Evolutionary conservation across 2,888 invertebrate species (phyloP), one percentile per base, ranked within the genome.

Genomic region (Chymomyza amoena): DNA sequence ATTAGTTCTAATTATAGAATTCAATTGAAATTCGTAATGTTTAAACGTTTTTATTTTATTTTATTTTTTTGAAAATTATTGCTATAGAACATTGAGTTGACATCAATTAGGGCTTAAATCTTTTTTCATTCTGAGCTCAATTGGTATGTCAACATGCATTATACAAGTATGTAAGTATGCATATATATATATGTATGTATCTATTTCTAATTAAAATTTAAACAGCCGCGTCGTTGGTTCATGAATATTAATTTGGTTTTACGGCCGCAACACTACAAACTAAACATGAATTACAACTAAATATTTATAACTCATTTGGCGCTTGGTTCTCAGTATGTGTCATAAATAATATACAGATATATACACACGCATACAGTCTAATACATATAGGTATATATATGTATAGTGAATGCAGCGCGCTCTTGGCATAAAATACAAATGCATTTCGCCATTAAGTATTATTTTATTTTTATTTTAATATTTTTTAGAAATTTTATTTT

Each of bases 291-390:
- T 86, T 81, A 84, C 86, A 84, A 86, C 84, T 88, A 81, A 86
- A 86, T 88, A 86, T 88, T 88, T 86, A 88, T 84, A 88, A 88
- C 84, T 88, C 80, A 86, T 88, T 88, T 86, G 85, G 18, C 25
- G 57, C 54, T 18, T 16, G 54, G 6, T 3, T 54, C 16, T 16
- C 16, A 2, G 72, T 73, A 64, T 63, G 59, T 64, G 57, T 13
- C 61, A 73, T 76, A 70, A 69, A 64, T 68, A 72, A 78, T 80
- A 70, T 68, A 73, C 72, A 76, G 66, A 69, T 66, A 69, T 28
- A 69, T 54, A 63, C 64, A 59, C 45, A 64, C 56, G 60, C 56
- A 52, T 57, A 64, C 61, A 64, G 36, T 64, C 18, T 18, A n/a
- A 32, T 32, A 32, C 32, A 25, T 25, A 25, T 25, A 25, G 25